Conservation (phyloP, 2,113 vertebrate genomes). For the Oenanthe oenanthe region DNA sequence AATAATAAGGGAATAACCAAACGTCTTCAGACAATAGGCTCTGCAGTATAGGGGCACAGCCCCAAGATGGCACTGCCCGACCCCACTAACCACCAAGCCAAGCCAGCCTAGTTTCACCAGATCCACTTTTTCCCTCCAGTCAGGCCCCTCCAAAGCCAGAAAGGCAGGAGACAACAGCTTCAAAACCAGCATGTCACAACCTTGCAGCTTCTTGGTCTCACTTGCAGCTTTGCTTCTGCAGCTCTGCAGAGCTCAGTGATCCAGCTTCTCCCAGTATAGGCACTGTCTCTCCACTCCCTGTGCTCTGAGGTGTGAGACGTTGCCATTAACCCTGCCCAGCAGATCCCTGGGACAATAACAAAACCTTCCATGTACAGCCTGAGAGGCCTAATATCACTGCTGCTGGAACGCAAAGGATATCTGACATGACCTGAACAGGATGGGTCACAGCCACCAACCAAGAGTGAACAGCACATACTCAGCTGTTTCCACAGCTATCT, state of each 20-base stretch:
- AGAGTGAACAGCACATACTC: background rate
- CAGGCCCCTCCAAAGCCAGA: background rate
- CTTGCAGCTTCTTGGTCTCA: fast-evolving
- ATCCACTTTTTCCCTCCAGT: background rate
- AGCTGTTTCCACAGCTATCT: background rate
- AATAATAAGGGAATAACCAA: background rate
- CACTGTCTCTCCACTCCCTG: background rate
- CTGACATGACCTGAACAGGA: fast-evolving
- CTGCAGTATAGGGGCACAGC: background rate
- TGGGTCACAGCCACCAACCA: background rate
- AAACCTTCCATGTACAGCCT: background rate
- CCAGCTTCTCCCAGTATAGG: background rate
- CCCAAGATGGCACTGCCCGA: background rate
- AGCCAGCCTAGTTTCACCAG: background rate
- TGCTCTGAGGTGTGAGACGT: background rate
- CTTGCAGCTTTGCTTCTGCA: background rate
- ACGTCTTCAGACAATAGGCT: fast-evolving
- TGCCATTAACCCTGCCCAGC: fast-evolving
- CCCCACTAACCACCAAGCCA: background rate
- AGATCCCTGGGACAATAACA: background rate
- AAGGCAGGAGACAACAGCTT: background rate
- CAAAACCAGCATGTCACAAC: background rate
- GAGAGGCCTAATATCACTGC: fast-evolving
- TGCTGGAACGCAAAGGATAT: background rate
- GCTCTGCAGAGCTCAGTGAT: background rate